Conservation (phyloP, 2,113 vertebrate species). For the Chaetodon trifascialis region DNA sequence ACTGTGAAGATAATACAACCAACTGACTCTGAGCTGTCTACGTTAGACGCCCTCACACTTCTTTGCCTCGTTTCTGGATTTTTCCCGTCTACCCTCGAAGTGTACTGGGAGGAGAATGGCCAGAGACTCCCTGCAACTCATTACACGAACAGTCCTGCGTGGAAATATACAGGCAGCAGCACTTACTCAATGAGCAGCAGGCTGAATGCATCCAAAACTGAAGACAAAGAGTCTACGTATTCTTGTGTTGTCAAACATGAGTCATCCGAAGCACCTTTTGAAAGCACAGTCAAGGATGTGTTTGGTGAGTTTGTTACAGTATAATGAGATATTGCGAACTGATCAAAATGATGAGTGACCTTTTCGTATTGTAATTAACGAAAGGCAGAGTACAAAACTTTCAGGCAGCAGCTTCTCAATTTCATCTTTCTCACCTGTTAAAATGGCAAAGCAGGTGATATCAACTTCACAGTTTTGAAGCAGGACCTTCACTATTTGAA, state of each 20-base stretch:
- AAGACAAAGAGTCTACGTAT: constrained; percentile 47
- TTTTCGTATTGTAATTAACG: too few relatives aligned
- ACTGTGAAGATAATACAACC: constrained; percentile 65
- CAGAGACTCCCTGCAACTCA: constrained; percentile 26
- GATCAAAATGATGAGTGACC: too few relatives aligned
- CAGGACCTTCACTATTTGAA: too few relatives aligned
- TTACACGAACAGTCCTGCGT: constrained; percentile 65
- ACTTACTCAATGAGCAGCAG: constrained; percentile 76
- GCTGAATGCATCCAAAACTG: constrained; percentile 51
- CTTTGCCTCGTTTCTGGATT: constrained; percentile 74
- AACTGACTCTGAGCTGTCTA: constrained; percentile 49
- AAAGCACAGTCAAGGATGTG: constrained; percentile 49
- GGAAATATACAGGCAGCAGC: constrained; percentile 30
- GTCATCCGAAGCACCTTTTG: constrained; percentile 57
- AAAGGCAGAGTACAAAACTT: too few relatives aligned
- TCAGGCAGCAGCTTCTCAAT: too few relatives aligned
- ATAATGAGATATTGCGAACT: not conserved
- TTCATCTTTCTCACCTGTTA: too few relatives aligned
- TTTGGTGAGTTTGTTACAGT: constrained; percentile 70
- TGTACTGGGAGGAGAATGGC: constrained; percentile 74
- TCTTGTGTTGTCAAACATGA: constrained; percentile 79
- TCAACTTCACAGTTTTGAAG: too few relatives aligned
- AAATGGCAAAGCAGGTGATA: too few relatives aligned
- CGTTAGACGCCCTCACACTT: constrained; percentile 37
- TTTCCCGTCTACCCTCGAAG: constrained; percentile 70